Evolutionary conservation across 2,113 vertebrate genomes (phyloP).

Genomic region (Brachionichthys hirsutus): DNA sequence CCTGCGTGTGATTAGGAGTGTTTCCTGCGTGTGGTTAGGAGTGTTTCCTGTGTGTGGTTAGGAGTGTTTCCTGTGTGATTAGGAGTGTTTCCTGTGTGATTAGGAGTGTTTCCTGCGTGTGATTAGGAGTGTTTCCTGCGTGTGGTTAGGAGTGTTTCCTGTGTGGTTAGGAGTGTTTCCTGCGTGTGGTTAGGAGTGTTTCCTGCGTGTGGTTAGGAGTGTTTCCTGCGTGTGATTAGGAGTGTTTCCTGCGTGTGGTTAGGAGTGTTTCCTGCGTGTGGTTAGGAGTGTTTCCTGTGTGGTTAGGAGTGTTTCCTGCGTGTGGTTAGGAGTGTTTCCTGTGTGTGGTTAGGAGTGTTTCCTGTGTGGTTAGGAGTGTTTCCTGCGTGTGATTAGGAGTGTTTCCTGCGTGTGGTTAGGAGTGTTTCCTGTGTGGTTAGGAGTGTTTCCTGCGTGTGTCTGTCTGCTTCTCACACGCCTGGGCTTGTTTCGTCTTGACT

Average conservation of each 20-base stretch:
- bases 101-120: not conserved
- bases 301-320: not conserved
- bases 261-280: not conserved
- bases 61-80: not conserved
- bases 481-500: not conserved
- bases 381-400: conserved; percentile 4
- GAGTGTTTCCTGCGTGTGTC: not conserved
- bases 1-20: conserved; percentile 3
- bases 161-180: not conserved
- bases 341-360: too few relatives aligned
- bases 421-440: not conserved
- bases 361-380: not conserved
- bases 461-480: not conserved
- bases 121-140: conserved; percentile 1
- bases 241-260: conserved; percentile 5
- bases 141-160: not conserved
- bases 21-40: not conserved
- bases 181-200: too few relatives aligned
- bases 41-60: not conserved
- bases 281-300: not conserved
- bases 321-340: not conserved
- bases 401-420: not conserved
- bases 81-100: not conserved
- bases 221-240: not conserved
- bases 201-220: too few relatives aligned